Base-by-base conservation (phyloP, 2,797 vertebrate species). In the Ctenopoma kingsleyae region DNA sequence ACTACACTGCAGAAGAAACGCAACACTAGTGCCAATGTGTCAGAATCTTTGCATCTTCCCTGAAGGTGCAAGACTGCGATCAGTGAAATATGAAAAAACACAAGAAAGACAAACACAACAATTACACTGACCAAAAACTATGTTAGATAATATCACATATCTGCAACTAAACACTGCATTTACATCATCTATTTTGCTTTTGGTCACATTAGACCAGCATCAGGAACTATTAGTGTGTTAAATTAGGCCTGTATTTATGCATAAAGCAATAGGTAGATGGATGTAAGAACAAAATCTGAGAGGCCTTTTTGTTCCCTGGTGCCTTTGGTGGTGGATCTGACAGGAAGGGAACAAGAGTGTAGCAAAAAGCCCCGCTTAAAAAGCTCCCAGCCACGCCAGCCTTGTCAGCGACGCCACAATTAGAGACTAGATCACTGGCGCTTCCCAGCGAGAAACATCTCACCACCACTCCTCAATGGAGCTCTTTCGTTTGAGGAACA, bases 351-450 rank as follows among this genome's bases (percentile, higher is more conserved):
- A 87, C 76, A 86, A 85, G 81, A 85, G 80, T 52, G 67, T 22
- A 71, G 84, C 81, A 85, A 88, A 90, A 87, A 88, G 84, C 83
- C 76, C 57, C 8, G 75, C 86, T 90, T 85, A 86, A 87, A 91
- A 89, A 87, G 83, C 86, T 86, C 84, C 74, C 55, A 88, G 89
- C 83, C 86, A 87, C 82, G 82, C 75, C 80, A 86, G 83, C 61
- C 82, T 90, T 89, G 88, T 92, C 88, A 89, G 82, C 74, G 64
- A 80, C 61, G 78, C 79, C 87, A 91, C 91, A 93, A 93, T 92
- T 91, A 93, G 87, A 92, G 90, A 87, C 85, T 71, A 88, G 88
- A 93, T 93, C 88, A 92, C 82, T 90, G 83, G 86, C 73, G 70
- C 87, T 89, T 91, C 83, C 82, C 82, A 82, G 87, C 56, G 50